These are phyloP conservation scores for Pterocles orientalis DNA, from an alignment of 2,113 vertebrate genomes.

Conservation along the genomic window DNA sequence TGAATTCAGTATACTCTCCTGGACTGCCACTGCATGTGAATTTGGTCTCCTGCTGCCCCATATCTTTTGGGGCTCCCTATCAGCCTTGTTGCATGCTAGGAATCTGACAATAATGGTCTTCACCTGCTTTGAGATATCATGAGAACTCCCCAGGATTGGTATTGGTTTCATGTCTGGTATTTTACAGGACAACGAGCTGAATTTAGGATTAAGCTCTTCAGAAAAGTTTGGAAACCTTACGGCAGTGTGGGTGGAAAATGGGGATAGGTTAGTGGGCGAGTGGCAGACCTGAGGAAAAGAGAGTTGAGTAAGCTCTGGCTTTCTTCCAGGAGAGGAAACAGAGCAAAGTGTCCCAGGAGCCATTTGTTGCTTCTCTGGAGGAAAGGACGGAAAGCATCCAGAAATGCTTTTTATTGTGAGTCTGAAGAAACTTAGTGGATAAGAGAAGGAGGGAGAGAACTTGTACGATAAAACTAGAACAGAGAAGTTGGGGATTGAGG, in stretches of 20 bases:
- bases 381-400: conserved; percentile 1
- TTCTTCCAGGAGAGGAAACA: conserved; percentile 6
- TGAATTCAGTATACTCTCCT: background rate
- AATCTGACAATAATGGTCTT: conserved; percentile 54
- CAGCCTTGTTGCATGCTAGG: conserved; percentile 15
- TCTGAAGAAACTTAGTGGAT: background rate
- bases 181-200: background rate
- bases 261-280: conserved; percentile 36
- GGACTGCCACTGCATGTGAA: background rate
- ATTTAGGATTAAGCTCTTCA: conserved; percentile 34
- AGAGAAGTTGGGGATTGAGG: background rate
- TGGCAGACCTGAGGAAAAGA: conserved; percentile 29
- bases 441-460: background rate
- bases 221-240: conserved; percentile 39
- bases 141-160: background rate
- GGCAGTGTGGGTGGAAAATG: conserved; percentile 9
- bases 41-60: background rate
- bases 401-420: background rate
- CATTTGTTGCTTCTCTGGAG: background rate
- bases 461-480: background rate
- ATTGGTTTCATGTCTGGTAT: conserved; percentile 13
- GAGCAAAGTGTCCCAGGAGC: background rate
- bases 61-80: background rate
- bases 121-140: conserved; percentile 50
- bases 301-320: conserved; percentile 29